These are phyloP conservation scores for Colius striatus DNA, from an alignment of 2,113 vertebrate genomes.

Conservation along the genomic window DNA sequence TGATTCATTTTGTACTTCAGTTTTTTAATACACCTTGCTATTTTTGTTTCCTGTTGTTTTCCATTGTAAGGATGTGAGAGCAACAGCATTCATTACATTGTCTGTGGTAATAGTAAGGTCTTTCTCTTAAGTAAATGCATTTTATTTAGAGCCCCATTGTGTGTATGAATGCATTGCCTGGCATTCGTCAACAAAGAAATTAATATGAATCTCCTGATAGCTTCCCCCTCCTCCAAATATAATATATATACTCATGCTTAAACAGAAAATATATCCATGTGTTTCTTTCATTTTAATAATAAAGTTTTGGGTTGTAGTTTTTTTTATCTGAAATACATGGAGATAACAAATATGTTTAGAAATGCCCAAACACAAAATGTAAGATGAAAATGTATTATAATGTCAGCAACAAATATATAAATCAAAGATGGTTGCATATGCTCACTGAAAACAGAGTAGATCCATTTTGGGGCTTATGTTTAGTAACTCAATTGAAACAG, in stretches of 20 bases:
- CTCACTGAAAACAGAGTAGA: not conserved
- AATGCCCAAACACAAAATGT: not conserved
- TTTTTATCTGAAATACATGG: not conserved
- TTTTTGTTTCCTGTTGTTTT: not conserved
- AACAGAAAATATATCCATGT: not conserved
- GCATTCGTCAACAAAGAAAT: not conserved
- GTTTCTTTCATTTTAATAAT: not conserved
- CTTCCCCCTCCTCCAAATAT: not conserved
- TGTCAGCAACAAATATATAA: not conserved
- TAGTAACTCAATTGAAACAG: not conserved
- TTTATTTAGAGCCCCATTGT: not conserved
- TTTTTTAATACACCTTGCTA: not conserved
- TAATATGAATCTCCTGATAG: not conserved
- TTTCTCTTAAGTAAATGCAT: not conserved
- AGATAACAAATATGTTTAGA: not conserved
- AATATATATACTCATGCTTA: not conserved
- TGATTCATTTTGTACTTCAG: not conserved
- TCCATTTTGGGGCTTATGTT: not conserved
- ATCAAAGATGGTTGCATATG: not conserved
- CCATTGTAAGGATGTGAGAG: not conserved
- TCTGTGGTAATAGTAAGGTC: not conserved
- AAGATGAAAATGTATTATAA: not conserved
- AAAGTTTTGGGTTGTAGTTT: not conserved
- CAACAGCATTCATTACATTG: not conserved
- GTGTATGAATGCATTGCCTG: not conserved